phyloP scores from a whole-genome alignment of 1,140 invertebrate species.

The Piezodorus guildinii region DNA sequence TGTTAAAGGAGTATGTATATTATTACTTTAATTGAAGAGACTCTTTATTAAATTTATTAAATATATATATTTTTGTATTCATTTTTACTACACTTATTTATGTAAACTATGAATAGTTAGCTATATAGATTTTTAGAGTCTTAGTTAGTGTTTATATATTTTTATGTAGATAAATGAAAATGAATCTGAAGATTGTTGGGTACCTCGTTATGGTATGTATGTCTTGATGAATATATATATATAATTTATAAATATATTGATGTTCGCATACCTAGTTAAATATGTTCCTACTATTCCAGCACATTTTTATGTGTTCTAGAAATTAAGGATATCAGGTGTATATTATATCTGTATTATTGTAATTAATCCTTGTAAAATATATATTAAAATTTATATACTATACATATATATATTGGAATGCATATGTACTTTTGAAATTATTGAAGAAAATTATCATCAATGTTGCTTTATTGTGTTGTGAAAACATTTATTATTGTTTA shows the following conservation, averaged over 20 bases:
- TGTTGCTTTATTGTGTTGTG: too few species aligned
- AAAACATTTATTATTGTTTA: too few species aligned
- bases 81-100: constrained; percentile 1
- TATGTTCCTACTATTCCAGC: constrained; percentile 5
- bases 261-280: neutral
- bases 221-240: neutral
- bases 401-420: neutral
- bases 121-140: neutral
- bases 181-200: neutral
- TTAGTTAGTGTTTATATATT: neutral
- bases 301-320: neutral
- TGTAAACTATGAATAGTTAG: neutral
- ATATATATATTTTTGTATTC: constrained; percentile 13
- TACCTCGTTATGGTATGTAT: neutral
- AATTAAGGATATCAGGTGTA: neutral
- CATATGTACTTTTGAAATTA: neutral
- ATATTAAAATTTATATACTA: neutral
- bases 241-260: neutral
- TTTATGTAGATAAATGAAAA: neutral
- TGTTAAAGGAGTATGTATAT: constrained; percentile 10
- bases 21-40: constrained; percentile 12
- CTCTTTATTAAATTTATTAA: neutral
- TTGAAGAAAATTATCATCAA: neutral
- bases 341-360: constrained; percentile 1
- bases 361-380: neutral